phyloP scores from a whole-genome alignment of 2,888 invertebrate genomes.

The Julus scanicus region DNA sequence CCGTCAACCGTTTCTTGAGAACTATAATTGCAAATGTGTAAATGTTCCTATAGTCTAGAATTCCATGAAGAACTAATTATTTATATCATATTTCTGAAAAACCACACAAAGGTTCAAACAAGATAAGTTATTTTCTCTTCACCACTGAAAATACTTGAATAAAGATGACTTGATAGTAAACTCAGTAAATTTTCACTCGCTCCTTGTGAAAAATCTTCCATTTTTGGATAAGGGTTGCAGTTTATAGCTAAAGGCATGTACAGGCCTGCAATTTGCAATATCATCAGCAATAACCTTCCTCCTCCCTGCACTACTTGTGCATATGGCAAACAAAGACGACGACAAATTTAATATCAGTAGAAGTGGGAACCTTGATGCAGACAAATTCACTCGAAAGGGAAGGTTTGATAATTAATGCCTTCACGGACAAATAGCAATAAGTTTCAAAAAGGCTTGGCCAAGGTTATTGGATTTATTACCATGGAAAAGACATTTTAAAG shows the following conservation, averaged over 20 bases:
- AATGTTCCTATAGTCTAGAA: too few relatives aligned
- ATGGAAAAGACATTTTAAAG: too few relatives aligned
- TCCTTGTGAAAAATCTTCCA: background rate
- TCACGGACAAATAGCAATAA: background rate
- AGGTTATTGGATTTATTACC: background rate
- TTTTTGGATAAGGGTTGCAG: background rate
- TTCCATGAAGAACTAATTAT: too few relatives aligned
- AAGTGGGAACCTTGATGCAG: background rate
- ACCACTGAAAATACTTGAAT: too few relatives aligned
- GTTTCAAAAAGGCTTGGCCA: background rate
- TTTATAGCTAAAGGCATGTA: background rate
- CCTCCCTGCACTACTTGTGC: background rate
- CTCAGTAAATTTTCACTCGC: too few relatives aligned
- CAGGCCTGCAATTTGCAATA: background rate
- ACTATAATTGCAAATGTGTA: too few relatives aligned
- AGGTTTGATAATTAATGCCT: slow-evolving; percentile 4
- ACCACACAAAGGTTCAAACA: too few relatives aligned
- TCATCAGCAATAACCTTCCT: background rate
- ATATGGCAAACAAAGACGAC: background rate
- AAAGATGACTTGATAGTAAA: too few relatives aligned
- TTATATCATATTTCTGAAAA: too few relatives aligned
- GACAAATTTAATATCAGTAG: background rate
- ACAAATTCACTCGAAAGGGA: background rate
- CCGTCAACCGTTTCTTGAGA: too few relatives aligned
- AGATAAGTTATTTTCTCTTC: too few relatives aligned